Percentiles rank a stretch among this genome's conserved stretches.
Evolutionary conservation across 2,113 vertebrate genomes (phyloP).

Genomic region (Apodemus sylvaticus): DNA sequence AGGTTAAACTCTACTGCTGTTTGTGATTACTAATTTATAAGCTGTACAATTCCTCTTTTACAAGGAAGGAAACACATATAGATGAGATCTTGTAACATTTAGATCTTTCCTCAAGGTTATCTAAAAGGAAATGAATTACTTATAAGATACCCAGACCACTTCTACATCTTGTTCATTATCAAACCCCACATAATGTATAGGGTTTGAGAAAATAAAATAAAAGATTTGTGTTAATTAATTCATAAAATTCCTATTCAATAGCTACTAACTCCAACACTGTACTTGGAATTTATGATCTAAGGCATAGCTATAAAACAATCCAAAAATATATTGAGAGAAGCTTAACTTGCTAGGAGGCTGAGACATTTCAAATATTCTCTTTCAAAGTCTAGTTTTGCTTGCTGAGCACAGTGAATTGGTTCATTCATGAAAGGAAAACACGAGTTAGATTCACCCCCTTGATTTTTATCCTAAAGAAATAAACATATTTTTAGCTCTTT

Average conservation of each 20-base stretch:
- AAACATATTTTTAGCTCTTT: background rate
- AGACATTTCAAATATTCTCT: background rate
- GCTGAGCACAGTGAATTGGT: no score
- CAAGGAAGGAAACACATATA: background rate
- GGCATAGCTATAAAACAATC: background rate
- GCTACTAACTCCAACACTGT: background rate
- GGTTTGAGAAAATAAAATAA: background rate
- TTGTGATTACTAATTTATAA: background rate
- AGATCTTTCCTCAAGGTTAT: background rate
- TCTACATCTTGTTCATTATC: background rate
- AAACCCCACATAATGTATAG: background rate
- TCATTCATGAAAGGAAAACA: fast-evolving
- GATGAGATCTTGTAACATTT: background rate
- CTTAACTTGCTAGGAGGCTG: background rate
- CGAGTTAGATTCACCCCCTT: fast-evolving
- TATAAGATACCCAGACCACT: background rate
- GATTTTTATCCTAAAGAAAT: background rate
- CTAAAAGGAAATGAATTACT: background rate
- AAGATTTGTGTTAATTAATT: background rate
- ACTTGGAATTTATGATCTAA: background rate
- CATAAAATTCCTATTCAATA: background rate
- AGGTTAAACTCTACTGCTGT: background rate
- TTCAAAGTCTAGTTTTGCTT: background rate
- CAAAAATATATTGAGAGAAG: background rate
- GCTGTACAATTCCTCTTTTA: background rate